A percentile compares a stretch with the other conserved stretches of the same genome.
These are phyloP conservation scores for Brotula barbata DNA, from an alignment of 2,797 vertebrate genomes.

Conservation along the genomic window DNA sequence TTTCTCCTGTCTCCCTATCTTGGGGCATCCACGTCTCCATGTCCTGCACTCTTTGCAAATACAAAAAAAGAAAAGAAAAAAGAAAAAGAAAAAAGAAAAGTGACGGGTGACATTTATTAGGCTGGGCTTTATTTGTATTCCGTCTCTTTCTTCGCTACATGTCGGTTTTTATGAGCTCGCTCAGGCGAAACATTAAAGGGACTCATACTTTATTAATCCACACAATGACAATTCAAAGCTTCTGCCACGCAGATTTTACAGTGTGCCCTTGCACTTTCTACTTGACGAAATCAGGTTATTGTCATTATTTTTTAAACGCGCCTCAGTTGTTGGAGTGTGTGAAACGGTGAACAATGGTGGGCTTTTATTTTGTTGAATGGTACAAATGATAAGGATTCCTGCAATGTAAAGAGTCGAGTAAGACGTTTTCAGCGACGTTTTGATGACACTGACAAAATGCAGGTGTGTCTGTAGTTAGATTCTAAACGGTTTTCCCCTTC, in stretches of 20 bases:
- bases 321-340: constrained; percentile 27
- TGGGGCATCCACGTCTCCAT: constrained; percentile 56
- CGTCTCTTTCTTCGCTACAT: constrained; percentile 63
- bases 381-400: constrained; percentile 41
- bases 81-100: too few species aligned
- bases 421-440: constrained; percentile 16
- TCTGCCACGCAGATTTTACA: constrained; percentile 56
- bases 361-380: constrained; percentile 51
- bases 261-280: constrained; percentile 60
- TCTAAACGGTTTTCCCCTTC: constrained; percentile 16
- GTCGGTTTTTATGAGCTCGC: constrained; percentile 78
- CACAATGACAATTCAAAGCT: constrained; percentile 78
- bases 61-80: constrained; percentile 67
- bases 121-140: constrained; percentile 79
- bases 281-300: constrained; percentile 63
- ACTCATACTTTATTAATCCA: constrained; percentile 82
- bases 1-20: constrained; percentile 54
- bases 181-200: constrained; percentile 80
- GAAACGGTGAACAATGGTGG: constrained; percentile 42
- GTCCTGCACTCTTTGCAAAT: constrained; percentile 69
- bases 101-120: constrained; percentile 75
- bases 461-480: constrained; percentile 27
- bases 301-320: constrained; percentile 67
- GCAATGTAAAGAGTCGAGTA: constrained; percentile 16
- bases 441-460: constrained; percentile 29